Conservation (phyloP, 1,140 invertebrate species). For the Drosophila yakuba region DNA sequence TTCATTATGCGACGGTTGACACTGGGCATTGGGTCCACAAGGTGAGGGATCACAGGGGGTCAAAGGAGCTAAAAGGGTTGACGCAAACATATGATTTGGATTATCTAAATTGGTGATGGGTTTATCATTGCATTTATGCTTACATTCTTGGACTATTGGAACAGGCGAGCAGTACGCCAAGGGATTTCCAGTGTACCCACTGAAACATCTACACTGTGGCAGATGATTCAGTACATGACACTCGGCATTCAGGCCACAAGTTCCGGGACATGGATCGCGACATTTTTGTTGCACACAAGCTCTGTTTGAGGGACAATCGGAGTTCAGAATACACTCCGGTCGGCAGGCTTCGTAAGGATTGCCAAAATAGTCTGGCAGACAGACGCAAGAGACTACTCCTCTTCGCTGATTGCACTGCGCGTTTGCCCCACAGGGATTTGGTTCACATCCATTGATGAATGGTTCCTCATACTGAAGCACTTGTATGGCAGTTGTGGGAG, state of each 20-base stretch:
- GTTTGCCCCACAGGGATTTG: constrained; percentile 87
- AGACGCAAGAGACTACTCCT: constrained; percentile 89
- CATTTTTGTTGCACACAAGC: constrained; percentile 91
- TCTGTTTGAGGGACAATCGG: constrained; percentile 88
- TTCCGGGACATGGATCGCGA: constrained; percentile 91
- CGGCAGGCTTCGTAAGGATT: constrained; percentile 91
- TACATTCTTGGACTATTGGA: constrained; percentile 84
- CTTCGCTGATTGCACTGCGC: constrained; percentile 87
- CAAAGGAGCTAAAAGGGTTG: constrained; percentile 35
- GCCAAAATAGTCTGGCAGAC: constrained; percentile 89
- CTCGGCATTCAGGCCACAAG: constrained; percentile 90
- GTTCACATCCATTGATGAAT: constrained; percentile 87
- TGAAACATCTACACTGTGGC: constrained; percentile 89
- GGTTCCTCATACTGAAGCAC: constrained; percentile 91
- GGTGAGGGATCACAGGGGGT: constrained; percentile 88
- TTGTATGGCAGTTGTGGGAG: constrained; percentile 86
- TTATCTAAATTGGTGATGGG: constrained; percentile 50
- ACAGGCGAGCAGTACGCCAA: constrained; percentile 86
- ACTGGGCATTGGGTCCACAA: constrained; percentile 91
- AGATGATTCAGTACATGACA: constrained; percentile 91
- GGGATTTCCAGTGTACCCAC: constrained; percentile 89
- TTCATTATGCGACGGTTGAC: constrained; percentile 87
- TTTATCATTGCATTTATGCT: constrained; percentile 72
- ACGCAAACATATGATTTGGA: constrained; percentile 62
- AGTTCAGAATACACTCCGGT: constrained; percentile 90